Evolutionary conservation across 2,888 invertebrate genomes (phyloP), one percentile per base, ranked within the genome.

Genomic region (Emmelina monodactyla): DNA sequence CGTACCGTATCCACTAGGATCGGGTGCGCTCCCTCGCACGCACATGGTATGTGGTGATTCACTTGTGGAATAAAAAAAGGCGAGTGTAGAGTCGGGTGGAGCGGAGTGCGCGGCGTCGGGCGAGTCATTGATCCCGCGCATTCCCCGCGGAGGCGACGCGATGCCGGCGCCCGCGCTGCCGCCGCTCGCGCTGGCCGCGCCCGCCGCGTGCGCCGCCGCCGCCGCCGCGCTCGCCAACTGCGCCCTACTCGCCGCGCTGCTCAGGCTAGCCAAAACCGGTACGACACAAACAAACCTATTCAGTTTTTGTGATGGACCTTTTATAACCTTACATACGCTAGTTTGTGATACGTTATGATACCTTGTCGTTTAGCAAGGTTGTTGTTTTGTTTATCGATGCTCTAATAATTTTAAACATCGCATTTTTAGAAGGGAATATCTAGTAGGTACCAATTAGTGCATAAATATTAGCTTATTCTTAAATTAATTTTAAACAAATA

Each of bases 91-190:
- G 48, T 75, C 66, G 49, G 66, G 54, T 68, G 58, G 64, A 63
- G 72, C 64, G 58, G 56, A 64, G 63, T 68, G 64, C 70, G 73
- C 62, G 62, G 62, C 48, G 57, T 45, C 51, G 50, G 50, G 53
- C n/a, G 58, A 73, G 76, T 78, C 79, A 78, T 76, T 76, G 78
- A 69, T 78, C 78, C 78, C 78, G 62, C n/a, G n/a, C n/a, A n/a
- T n/a, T n/a, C n/a, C 46, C 41, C 45, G 49, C 44, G 44, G 43
- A 43, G 34, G 51, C 43, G 39, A 14, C 40, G 53, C 65, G 53
- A 69, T 68, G 71, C 48, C 63, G 55, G 62, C 58, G 60, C 63
- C 66, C 54, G 58, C 70, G 44, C 47, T 72, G 53, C 64, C 76
- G 52, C 62, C 73, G 52, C 59, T 71, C 40, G 58, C 56, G 44